Conservation (phyloP, 2,797 vertebrate species). For the Peromyscus eremicus region DNA sequence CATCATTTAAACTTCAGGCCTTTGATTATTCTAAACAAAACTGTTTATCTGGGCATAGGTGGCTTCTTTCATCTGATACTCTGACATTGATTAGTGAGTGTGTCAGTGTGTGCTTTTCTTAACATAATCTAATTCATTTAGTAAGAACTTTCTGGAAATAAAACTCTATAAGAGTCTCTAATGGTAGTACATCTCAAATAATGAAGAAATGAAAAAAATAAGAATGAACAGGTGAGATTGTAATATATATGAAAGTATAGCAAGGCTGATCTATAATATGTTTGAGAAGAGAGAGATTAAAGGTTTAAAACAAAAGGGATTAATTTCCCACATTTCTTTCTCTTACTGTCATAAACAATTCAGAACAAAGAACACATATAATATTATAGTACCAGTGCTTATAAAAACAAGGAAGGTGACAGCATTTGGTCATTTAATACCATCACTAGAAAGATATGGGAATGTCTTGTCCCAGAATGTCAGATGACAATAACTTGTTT, state of each 20-base stretch:
- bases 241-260: constrained; percentile 5
- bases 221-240: not conserved
- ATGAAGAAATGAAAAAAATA: not conserved
- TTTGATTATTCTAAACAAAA: not conserved
- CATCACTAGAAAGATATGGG: not conserved
- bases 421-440: not conserved
- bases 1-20: not conserved
- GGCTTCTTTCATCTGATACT: not conserved
- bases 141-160: not conserved
- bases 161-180: not conserved
- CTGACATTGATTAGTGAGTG: not conserved
- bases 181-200: not conserved
- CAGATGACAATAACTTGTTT: not conserved
- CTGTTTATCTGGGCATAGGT: not conserved
- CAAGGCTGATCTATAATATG: not conserved
- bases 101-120: not conserved
- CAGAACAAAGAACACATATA: not conserved
- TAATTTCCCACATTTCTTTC: not conserved
- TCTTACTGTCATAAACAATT: not conserved
- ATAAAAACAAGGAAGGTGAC: not conserved
- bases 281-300: constrained; percentile 48
- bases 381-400: not conserved
- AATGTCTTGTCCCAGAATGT: not conserved
- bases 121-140: constrained; percentile 11
- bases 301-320: constrained; percentile 20